phyloP scores from a whole-genome alignment of 2,888 invertebrate genomes.

The Penaeus monodon region DNA sequence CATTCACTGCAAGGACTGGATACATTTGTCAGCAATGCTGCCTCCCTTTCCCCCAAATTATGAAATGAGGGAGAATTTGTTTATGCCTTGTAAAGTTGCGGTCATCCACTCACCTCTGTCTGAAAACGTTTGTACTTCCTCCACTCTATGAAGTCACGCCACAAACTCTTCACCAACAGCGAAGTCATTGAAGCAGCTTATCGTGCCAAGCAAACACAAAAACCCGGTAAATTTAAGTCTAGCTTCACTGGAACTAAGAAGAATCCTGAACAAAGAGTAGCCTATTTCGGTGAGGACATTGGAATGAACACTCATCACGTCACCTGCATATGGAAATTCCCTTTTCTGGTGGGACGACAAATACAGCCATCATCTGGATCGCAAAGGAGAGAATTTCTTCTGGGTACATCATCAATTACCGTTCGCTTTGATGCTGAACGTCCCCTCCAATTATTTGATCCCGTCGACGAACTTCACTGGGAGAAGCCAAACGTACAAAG shows the following conservation, averaged over 20 bases:
- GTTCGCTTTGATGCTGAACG: constrained; percentile 80
- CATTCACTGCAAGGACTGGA: constrained; percentile 65
- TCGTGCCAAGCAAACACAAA: constrained; percentile 66
- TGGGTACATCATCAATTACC: constrained; percentile 72
- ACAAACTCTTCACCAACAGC: constrained; percentile 76
- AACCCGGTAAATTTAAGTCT: constrained; percentile 66
- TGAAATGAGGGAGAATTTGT: constrained; percentile 79
- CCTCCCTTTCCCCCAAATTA: constrained; percentile 67
- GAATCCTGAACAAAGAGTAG: constrained; percentile 75
- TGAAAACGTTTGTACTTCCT: constrained; percentile 75
- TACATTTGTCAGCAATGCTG: constrained; percentile 66
- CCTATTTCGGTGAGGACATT: constrained; percentile 83
- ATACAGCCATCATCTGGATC: constrained; percentile 64
- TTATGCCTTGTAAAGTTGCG: constrained; percentile 76
- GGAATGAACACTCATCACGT: constrained; percentile 78
- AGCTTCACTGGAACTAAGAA: constrained; percentile 68
- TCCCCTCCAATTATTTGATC: constrained; percentile 73
- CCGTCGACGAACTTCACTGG: constrained; percentile 66
- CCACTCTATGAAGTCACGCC: constrained; percentile 79
- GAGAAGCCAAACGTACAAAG: constrained; percentile 67
- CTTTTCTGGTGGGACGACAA: constrained; percentile 62
- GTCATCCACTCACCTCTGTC: constrained; percentile 71
- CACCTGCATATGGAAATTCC: constrained; percentile 61
- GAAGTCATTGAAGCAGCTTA: constrained; percentile 74
- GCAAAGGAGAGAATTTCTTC: constrained; percentile 71